Evolutionary conservation across 2,888 invertebrate species (phyloP).

Genomic region (Oscheius sp.): DNA sequence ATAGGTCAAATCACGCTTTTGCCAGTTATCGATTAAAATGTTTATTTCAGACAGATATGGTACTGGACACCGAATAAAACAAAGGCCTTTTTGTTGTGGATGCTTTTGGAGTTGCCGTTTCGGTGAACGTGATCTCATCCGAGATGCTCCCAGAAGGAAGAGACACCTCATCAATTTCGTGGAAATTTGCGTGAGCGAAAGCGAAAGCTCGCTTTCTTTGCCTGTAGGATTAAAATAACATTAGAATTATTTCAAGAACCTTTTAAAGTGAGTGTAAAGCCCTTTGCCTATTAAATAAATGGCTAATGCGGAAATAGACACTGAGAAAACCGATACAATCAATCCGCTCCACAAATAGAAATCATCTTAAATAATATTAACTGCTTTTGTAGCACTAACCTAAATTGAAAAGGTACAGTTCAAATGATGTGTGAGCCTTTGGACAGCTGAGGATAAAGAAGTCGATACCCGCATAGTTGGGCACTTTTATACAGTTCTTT

Average conservation of each 20-base stretch:
- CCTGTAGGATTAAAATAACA: neutral
- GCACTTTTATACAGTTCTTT: conserved; percentile 4
- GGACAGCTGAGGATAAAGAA: conserved; percentile 5
- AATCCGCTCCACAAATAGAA: conserved; percentile 20
- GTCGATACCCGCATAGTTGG: neutral
- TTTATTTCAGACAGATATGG: too few relatives aligned
- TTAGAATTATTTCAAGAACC: neutral
- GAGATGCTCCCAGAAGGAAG: neutral
- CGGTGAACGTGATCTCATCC: neutral
- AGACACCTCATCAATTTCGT: neutral
- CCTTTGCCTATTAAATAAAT: neutral
- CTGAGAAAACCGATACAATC: neutral
- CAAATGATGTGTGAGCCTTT: neutral
- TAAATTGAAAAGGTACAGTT: neutral
- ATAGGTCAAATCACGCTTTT: too few relatives aligned
- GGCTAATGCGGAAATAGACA: neutral
- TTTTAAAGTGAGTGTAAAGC: neutral
- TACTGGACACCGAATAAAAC: too few relatives aligned
- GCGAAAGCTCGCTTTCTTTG: neutral
- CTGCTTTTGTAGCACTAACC: neutral
- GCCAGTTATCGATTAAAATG: too few relatives aligned
- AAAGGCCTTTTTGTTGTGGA: neutral
- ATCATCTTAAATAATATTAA: conserved; percentile 3
- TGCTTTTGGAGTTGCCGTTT: neutral
- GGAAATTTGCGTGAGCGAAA: neutral